Percentiles rank a stretch among this genome's conserved stretches.
phyloP scores from a whole-genome alignment of 2,888 invertebrate species.

The Herminia tarsipennalis region DNA sequence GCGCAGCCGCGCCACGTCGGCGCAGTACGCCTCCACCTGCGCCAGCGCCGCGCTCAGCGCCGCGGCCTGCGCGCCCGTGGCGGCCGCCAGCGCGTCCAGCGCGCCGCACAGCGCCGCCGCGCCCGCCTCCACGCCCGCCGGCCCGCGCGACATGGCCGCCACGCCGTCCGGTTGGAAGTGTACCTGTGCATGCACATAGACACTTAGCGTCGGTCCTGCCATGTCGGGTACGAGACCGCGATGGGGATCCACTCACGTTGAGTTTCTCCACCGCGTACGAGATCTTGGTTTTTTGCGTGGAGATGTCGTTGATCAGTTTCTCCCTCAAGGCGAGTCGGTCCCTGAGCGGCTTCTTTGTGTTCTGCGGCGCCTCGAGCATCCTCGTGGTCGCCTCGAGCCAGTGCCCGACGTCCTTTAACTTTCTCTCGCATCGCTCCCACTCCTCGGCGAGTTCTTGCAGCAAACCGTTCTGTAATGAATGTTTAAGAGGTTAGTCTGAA shows the following conservation, averaged over 20 bases:
- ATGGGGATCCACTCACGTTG: conserved; percentile 88
- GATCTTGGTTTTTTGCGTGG: conserved; percentile 96
- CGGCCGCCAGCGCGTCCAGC: conserved; percentile 88
- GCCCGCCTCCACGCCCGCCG: conserved; percentile 92
- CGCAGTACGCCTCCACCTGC: conserved; percentile 95
- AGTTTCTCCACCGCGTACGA: conserved; percentile 95
- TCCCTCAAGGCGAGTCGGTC: conserved; percentile 95
- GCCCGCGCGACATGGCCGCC: conserved; percentile 87
- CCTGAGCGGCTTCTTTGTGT: conserved; percentile 94
- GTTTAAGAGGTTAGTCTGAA: conserved; percentile 19
- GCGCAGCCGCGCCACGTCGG: conserved; percentile 93
- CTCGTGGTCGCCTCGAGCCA: conserved; percentile 96
- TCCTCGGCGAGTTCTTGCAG: conserved; percentile 97
- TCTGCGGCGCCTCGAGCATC: conserved; percentile 91
- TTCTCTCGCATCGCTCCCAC: conserved; percentile 98
- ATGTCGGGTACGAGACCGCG: too few species aligned
- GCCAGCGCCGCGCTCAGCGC: conserved; percentile 91
- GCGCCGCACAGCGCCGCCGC: conserved; percentile 89
- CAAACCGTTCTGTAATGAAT: conserved; percentile 89
- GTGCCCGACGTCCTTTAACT: conserved; percentile 94
- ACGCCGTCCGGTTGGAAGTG: conserved; percentile 95
- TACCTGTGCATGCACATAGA: conserved; percentile 81
- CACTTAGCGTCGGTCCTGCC: background rate
- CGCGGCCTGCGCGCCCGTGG: conserved; percentile 88
- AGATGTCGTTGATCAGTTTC: conserved; percentile 94